A percentile compares a stretch with the other conserved stretches of the same genome.
phyloP scores from a whole-genome alignment of 2,888 invertebrate genomes.

The Harpalus rufipes region DNA sequence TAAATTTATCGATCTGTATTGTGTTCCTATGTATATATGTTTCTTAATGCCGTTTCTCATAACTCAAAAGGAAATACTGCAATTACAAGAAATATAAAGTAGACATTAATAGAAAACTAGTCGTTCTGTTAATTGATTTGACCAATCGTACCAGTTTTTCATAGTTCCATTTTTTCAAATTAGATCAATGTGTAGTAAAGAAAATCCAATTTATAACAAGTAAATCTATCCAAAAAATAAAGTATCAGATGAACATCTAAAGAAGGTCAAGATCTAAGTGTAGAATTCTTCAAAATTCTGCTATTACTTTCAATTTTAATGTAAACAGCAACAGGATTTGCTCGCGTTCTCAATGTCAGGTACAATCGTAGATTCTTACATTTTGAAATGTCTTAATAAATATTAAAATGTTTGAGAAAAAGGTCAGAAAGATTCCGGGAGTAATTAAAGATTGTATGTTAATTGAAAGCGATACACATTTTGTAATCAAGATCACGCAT shows the following conservation, averaged over 20 bases:
- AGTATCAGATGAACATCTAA: not conserved
- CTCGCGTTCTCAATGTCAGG: slow-evolving; percentile 56
- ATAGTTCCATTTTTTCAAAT: not conserved
- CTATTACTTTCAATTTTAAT: slow-evolving; percentile 45
- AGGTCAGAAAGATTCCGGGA: slow-evolving; percentile 57
- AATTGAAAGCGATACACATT: slow-evolving; percentile 49
- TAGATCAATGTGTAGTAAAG: slow-evolving; percentile 20
- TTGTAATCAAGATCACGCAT: slow-evolving; percentile 58
- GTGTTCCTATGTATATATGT: slow-evolving; percentile 9
- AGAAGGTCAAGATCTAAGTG: slow-evolving; percentile 41
- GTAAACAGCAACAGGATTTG: slow-evolving; percentile 53
- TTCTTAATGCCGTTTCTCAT: slow-evolving; percentile 10
- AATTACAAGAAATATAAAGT: slow-evolving; percentile 32
- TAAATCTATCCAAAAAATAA: slow-evolving; percentile 10
- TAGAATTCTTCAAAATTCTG: slow-evolving; percentile 36
- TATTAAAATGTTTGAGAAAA: slow-evolving; percentile 56
- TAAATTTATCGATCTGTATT: slow-evolving; percentile 6
- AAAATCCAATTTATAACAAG: slow-evolving; percentile 21
- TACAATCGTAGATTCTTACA: slow-evolving; percentile 48
- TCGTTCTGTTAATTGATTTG: slow-evolving; percentile 29
- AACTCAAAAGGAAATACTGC: not conserved
- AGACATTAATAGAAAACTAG: slow-evolving; percentile 13
- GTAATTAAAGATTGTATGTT: slow-evolving; percentile 62
- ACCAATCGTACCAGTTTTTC: slow-evolving; percentile 34
- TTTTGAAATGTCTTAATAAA: slow-evolving; percentile 60